These are phyloP conservation scores for Morpho achilles DNA, from an alignment of 2,888 invertebrate genomes.

Conservation along the genomic window DNA sequence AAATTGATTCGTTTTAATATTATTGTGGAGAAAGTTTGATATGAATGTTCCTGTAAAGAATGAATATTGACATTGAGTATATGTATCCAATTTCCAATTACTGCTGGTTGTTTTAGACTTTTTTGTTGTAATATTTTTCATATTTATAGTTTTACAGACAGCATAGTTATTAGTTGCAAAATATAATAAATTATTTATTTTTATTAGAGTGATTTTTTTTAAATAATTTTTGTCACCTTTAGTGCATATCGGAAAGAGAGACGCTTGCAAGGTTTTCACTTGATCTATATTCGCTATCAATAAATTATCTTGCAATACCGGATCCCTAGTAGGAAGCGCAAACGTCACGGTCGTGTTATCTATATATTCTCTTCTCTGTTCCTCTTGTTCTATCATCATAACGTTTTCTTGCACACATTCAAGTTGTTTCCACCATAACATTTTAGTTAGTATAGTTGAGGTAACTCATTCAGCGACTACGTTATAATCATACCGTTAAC, in stretches of 20 bases:
- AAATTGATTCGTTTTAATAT: conserved; percentile 83
- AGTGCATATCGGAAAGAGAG: conserved; percentile 81
- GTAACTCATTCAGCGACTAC: conserved; percentile 1
- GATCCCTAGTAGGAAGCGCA: conserved; percentile 56
- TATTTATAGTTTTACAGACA: not conserved
- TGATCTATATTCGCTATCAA: conserved; percentile 68
- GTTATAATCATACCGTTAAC: conserved; percentile 32
- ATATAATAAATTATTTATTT: no score
- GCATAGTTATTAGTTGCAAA: no score
- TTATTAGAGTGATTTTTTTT: no score
- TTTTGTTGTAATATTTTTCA: not conserved
- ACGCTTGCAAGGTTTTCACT: conserved; percentile 83
- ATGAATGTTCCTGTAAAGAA: conserved; percentile 76
- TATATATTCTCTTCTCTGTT: conserved; percentile 53
- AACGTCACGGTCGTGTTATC: conserved; percentile 61
- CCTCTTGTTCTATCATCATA: conserved; percentile 66
- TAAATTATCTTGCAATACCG: conserved; percentile 60
- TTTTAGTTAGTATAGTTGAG: conserved; percentile 38
- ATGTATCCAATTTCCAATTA: no score
- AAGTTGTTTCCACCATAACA: conserved; percentile 77
- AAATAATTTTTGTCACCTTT: no score
- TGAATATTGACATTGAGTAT: no score
- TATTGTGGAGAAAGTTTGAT: conserved; percentile 80
- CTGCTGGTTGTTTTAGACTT: not conserved
- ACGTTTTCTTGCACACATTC: conserved; percentile 56